Evolutionary conservation across 2,113 vertebrate genomes (phyloP), one percentile per base, ranked within the genome.

Genomic region (Anhinga anhinga): DNA sequence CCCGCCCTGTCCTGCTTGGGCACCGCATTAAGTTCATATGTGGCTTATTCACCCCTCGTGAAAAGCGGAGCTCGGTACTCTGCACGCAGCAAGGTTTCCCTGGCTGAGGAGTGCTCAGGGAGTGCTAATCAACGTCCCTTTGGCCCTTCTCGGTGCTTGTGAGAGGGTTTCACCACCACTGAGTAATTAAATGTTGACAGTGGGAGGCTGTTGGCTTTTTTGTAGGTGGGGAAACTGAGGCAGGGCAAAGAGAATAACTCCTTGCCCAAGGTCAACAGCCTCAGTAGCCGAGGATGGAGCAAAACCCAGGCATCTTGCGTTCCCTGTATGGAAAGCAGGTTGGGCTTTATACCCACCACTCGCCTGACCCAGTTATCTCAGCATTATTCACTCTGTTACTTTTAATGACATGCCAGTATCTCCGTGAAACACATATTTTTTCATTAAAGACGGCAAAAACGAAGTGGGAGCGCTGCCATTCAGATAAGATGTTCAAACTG

Each of bases 11-110:
- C 63, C 52, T 58, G 20, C 44, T 52, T 44, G 40, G n/a, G 40
- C 47, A 38, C 47, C 0, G 0, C 7, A 3, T 49, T 50, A 8
- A 14, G n/a, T 70, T 63, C 15, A 0, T 25, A 3, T 1, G 11
- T 21, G 49, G 34, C 38, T 82, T 76, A 34, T 67, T 93, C 67
- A 52, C 15, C 34, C 40, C 49, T 70, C 0, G 6, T 53, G 45
- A 76, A 42, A 74, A 81, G 81, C 26, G 38, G 65, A 85, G 63
- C 55, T 70, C 22, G 1, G 32, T 34, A 10, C 34, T 69, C 49
- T 47, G 34, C 52, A 5, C 8, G 5, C 19, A 15, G 0, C 4
- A 6, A 29, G 61, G 36, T 47, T 29, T 82, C n/a, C 38, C 34
- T 2, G 10, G 42, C 82, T 44, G 42, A 56, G 82, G 38, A 40